Evolutionary conservation across 2,113 vertebrate genomes (phyloP).

Genomic region (Ploceus nigricollis): DNA sequence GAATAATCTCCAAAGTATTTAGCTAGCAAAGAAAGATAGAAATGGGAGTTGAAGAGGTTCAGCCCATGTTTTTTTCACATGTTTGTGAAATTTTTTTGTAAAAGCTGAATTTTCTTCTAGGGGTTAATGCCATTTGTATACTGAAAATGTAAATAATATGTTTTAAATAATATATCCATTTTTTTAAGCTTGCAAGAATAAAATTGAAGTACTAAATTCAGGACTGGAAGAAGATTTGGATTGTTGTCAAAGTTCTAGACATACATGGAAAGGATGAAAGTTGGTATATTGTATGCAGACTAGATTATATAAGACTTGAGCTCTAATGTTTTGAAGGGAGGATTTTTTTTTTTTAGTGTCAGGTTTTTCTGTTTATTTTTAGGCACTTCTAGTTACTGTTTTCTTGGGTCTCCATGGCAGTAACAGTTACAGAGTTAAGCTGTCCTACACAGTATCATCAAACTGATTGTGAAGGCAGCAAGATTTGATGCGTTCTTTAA

Average conservation of each 20-base stretch:
- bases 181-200: neutral
- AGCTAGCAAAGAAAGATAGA: neutral
- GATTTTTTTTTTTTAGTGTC: neutral
- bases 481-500: neutral
- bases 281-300: neutral
- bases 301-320: neutral
- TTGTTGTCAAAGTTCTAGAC: neutral
- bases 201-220: neutral
- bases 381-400: neutral
- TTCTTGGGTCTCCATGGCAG: neutral
- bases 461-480: neutral
- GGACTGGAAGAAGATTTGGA: neutral
- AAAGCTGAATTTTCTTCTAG: neutral
- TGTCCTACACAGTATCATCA: neutral
- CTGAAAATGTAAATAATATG: neutral
- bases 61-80: neutral
- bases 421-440: neutral
- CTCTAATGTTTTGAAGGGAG: neutral
- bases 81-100: neutral
- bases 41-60: neutral
- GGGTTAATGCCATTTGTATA: neutral
- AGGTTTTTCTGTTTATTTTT: neutral
- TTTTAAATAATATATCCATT: neutral
- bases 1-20: neutral
- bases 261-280: neutral